phyloP scores from a whole-genome alignment of 2,888 invertebrate genomes.

The Melieria omissa region DNA sequence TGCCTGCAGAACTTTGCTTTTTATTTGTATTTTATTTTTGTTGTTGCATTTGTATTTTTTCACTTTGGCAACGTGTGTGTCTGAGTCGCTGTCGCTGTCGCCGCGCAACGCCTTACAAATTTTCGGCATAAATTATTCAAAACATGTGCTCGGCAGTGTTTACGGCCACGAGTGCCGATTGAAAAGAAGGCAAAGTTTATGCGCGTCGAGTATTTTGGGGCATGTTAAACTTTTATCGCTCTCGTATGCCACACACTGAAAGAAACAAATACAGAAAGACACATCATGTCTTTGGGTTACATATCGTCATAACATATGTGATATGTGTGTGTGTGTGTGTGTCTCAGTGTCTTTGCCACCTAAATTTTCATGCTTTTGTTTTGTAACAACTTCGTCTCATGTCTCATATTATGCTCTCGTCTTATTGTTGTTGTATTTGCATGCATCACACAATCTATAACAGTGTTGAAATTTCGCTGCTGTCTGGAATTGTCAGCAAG shows the following conservation, averaged over 20 bases:
- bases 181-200: conserved; percentile 32
- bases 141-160: conserved; percentile 57
- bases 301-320: conserved; percentile 1
- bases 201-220: conserved; percentile 16
- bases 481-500: too few species aligned
- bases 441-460: too few species aligned
- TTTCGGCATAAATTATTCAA: conserved; percentile 61
- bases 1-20: neutral
- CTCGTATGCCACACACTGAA: neutral
- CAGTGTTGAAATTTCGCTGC: too few species aligned
- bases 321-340: neutral
- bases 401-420: neutral
- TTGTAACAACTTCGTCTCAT: neutral
- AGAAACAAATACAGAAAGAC: too few species aligned
- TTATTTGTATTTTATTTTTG: conserved; percentile 13
- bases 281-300: neutral
- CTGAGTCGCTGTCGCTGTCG: conserved; percentile 11
- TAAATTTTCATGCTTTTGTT: neutral
- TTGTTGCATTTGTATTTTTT: conserved; percentile 8
- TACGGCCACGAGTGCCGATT: conserved; percentile 41
- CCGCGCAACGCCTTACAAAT: conserved; percentile 3
- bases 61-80: neutral
- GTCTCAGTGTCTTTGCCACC: neutral
- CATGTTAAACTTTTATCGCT: conserved; percentile 32
- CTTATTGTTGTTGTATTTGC: neutral